Conservation (phyloP, 2,888 invertebrate genomes). For the Standfussiana lucernea region DNA sequence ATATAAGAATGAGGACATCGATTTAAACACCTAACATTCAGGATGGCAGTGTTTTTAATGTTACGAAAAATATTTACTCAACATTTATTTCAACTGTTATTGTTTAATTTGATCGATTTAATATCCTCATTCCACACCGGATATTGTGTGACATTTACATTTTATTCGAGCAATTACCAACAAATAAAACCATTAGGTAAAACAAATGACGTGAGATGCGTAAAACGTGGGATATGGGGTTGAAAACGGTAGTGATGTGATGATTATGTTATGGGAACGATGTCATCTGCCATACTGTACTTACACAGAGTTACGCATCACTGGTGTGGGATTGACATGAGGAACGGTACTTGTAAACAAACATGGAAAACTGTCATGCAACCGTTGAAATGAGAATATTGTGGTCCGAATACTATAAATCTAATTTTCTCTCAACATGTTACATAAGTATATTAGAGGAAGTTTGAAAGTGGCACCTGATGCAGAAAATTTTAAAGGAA, state of each 20-base stretch:
- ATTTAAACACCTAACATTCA: neutral
- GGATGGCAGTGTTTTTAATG: neutral
- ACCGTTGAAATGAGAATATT: neutral
- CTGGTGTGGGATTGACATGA: conserved; percentile 76
- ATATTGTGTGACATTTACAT: conserved; percentile 77
- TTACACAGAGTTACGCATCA: conserved; percentile 83
- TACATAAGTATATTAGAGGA: too few relatives aligned
- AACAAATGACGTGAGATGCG: conserved; percentile 80
- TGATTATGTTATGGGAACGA: conserved; percentile 88
- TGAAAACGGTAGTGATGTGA: conserved; percentile 63
- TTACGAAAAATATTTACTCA: neutral
- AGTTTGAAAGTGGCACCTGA: too few relatives aligned
- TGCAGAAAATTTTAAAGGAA: too few relatives aligned
- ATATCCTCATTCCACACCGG: conserved; percentile 62
- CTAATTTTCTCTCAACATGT: too few relatives aligned
- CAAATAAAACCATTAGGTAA: conserved; percentile 85
- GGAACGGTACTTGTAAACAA: conserved; percentile 26
- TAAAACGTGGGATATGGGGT: conserved; percentile 82
- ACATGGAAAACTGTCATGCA: conserved; percentile 13
- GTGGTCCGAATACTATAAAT: neutral
- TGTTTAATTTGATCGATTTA: conserved; percentile 9
- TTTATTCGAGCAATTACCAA: conserved; percentile 78
- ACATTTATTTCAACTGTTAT: neutral
- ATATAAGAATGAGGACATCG: neutral
- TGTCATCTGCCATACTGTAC: conserved; percentile 82